phyloP scores from a whole-genome alignment of 2,888 invertebrate genomes.

The Hedychridium roseum region DNA sequence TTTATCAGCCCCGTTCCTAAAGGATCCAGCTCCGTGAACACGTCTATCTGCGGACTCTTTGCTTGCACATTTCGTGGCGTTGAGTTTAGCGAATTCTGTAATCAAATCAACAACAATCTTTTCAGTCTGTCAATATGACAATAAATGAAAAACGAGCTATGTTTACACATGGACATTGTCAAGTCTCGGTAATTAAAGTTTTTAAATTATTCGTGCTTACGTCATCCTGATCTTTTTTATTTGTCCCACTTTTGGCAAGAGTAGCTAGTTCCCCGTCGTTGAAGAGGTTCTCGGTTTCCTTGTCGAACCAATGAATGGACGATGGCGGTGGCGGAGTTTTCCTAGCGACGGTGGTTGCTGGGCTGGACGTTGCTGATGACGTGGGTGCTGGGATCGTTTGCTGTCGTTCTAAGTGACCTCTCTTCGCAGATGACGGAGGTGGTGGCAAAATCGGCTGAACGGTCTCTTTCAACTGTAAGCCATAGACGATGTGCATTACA shows the following conservation, averaged over 20 bases:
- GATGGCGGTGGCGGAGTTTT: conserved; percentile 56
- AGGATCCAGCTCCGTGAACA: conserved; percentile 93
- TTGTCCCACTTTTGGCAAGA: conserved; percentile 42
- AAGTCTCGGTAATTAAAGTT: not conserved
- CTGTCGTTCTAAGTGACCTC: conserved; percentile 56
- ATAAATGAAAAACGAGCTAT: conserved; percentile 8
- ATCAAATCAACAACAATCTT: not conserved
- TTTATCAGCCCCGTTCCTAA: conserved; percentile 90
- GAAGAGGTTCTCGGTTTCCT: conserved; percentile 64
- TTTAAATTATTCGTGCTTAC: conserved; percentile 34
- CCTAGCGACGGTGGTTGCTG: conserved; percentile 46
- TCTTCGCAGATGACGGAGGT: conserved; percentile 56
- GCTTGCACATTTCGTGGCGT: conserved; percentile 40
- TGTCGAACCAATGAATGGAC: conserved; percentile 64
- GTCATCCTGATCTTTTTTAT: conserved; percentile 52
- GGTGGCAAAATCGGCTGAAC: conserved; percentile 58
- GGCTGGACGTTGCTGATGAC: conserved; percentile 53
- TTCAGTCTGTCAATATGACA: not conserved
- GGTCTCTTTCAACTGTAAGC: conserved; percentile 51
- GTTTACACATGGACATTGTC: not conserved
- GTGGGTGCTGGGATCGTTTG: conserved; percentile 49
- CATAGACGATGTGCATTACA: too few species aligned
- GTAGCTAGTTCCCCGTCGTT: conserved; percentile 58
- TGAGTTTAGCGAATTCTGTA: conserved; percentile 17
- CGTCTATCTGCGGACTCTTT: conserved; percentile 70